A percentile compares a stretch with the other conserved stretches of the same genome.
Conservation (phyloP, 2,113 vertebrate genomes). For the Hassar affinis region DNA sequence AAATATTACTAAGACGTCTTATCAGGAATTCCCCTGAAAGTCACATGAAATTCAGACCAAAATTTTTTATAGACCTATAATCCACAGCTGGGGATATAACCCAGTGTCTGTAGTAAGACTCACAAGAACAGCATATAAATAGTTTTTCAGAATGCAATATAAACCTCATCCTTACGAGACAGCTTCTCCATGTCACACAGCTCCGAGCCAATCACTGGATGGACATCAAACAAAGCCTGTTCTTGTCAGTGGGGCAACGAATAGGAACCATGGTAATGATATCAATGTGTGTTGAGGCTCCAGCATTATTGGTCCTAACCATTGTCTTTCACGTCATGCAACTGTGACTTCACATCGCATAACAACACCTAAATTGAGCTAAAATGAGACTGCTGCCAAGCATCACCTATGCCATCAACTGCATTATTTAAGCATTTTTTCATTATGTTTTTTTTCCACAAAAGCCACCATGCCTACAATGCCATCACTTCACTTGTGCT, state of each 20-base stretch:
- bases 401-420: slow-evolving; percentile 19
- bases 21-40: neutral
- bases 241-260: slow-evolving; percentile 65
- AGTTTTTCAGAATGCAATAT: slow-evolving; percentile 8
- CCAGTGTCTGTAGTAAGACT: neutral
- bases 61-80: slow-evolving; percentile 21
- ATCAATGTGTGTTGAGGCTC: slow-evolving; percentile 44
- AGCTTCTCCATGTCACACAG: slow-evolving; percentile 68
- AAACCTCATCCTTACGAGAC: slow-evolving; percentile 29
- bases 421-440: slow-evolving; percentile 5
- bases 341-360: slow-evolving; percentile 60
- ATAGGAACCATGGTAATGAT: slow-evolving; percentile 71
- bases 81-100: neutral
- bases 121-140: neutral
- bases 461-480: slow-evolving; percentile 17
- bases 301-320: slow-evolving; percentile 49
- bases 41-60: neutral
- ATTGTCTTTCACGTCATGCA: slow-evolving; percentile 56
- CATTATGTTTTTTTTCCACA: slow-evolving; percentile 3
- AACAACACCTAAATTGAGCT: slow-evolving; percentile 1
- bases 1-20: slow-evolving; percentile 1
- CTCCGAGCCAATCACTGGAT: slow-evolving; percentile 69
- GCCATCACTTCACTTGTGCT: slow-evolving; percentile 39
- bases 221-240: slow-evolving; percentile 67
- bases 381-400: slow-evolving; percentile 14